phyloP scores from a whole-genome alignment of 2,113 vertebrate species.

The Callaeas wilsoni region DNA sequence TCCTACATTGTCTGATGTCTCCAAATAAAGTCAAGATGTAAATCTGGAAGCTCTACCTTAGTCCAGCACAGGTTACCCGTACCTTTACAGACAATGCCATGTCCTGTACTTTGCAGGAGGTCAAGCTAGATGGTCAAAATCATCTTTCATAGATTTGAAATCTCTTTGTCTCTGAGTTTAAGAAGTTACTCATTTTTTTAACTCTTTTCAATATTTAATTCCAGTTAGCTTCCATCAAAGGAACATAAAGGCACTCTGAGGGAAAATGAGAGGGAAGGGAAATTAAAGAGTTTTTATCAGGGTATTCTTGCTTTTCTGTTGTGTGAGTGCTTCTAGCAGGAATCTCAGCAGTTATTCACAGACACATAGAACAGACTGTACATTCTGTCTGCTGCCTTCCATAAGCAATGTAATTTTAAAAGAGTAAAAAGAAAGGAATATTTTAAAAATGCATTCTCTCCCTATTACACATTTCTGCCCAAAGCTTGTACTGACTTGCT shows the following conservation, averaged over 20 bases:
- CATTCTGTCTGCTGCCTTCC: neutral
- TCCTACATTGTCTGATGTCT: neutral
- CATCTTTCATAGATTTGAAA: neutral
- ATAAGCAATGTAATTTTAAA: neutral
- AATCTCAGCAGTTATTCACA: neutral
- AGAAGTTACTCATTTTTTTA: neutral
- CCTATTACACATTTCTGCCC: neutral
- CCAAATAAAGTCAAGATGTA: neutral
- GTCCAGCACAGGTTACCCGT: neutral
- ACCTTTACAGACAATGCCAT: neutral
- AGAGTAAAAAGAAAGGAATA: neutral
- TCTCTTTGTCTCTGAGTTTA: neutral
- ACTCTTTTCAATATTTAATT: neutral
- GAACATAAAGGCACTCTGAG: neutral
- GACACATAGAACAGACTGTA: neutral
- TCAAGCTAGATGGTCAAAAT: neutral
- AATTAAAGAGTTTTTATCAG: neutral
- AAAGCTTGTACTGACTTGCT: slow-evolving; percentile 2
- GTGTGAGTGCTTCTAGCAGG: neutral
- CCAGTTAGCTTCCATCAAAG: neutral
- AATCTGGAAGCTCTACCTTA: neutral
- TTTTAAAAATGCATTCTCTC: neutral
- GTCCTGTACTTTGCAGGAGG: neutral
- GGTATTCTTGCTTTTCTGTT: neutral
- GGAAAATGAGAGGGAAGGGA: neutral